These are phyloP conservation scores for Gallinago solitaria DNA, from an alignment of 2,797 vertebrate genomes.

Conservation along the genomic window DNA sequence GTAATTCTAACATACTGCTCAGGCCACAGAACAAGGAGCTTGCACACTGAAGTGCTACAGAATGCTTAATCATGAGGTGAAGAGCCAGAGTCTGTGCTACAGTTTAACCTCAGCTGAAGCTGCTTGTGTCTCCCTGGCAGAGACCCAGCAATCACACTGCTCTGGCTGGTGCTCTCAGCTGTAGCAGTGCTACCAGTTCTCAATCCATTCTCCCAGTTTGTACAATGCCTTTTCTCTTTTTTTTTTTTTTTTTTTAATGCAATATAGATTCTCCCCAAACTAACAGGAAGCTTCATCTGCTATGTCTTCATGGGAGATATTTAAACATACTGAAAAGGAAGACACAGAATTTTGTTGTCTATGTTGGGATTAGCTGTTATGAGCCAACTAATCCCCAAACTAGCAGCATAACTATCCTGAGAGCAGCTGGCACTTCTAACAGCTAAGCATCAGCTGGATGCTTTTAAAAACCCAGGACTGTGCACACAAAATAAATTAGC, in stretches of 20 bases:
- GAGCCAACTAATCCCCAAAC: background rate
- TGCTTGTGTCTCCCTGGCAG: background rate
- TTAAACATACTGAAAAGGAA: background rate
- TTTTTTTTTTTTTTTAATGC: too few relatives aligned
- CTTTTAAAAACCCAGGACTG: background rate
- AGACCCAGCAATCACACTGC: background rate
- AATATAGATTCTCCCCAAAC: background rate
- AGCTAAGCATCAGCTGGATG: background rate
- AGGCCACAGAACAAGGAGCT: background rate
- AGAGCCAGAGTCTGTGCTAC: background rate
- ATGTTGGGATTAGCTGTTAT: background rate
- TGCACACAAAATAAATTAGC: background rate
- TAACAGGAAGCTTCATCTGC: background rate
- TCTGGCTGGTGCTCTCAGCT: background rate
- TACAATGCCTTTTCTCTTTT: background rate
- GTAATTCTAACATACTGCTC: background rate
- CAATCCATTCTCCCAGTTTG: background rate
- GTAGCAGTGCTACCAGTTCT: rapidly evolving
- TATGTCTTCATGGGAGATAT: background rate
- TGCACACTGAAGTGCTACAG: background rate
- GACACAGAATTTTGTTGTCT: background rate
- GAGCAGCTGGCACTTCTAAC: background rate
- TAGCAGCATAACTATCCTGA: background rate
- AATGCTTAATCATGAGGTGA: background rate
- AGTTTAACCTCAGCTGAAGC: background rate